Conservation (phyloP, 2,888 invertebrate species). For the Drosophila bunnanda region DNA sequence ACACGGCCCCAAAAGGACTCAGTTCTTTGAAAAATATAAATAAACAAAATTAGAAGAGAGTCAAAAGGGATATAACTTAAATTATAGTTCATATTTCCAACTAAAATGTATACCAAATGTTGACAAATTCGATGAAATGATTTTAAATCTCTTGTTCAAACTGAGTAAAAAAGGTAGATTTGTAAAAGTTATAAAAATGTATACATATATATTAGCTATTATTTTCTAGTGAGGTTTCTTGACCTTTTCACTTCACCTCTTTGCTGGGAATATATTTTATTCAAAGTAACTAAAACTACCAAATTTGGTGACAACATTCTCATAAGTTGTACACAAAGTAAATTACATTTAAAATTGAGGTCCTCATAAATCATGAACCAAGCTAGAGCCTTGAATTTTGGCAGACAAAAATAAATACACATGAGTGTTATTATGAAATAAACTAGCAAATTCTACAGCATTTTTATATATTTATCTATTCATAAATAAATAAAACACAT, state of each 20-base stretch:
- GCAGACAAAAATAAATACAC: not conserved
- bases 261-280: no score
- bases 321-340: not conserved
- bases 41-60: no score
- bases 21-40: not conserved
- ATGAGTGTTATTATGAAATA: not conserved
- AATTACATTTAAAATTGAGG: not conserved
- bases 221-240: no score
- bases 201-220: not conserved
- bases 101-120: not conserved
- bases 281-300: not conserved
- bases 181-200: not conserved
- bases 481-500: not conserved
- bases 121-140: not conserved
- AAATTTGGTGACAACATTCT: not conserved
- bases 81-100: not conserved
- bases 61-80: accelerated
- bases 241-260: no score
- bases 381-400: not conserved
- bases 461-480: not conserved
- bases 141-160: no score
- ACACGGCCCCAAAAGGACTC: not conserved
- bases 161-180: not conserved
- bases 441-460: no score
- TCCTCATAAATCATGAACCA: not conserved